Evolutionary conservation across 2,797 vertebrate genomes (phyloP), one percentile per base, ranked within the genome.

Genomic region (Petrocephalus sullivani): DNA sequence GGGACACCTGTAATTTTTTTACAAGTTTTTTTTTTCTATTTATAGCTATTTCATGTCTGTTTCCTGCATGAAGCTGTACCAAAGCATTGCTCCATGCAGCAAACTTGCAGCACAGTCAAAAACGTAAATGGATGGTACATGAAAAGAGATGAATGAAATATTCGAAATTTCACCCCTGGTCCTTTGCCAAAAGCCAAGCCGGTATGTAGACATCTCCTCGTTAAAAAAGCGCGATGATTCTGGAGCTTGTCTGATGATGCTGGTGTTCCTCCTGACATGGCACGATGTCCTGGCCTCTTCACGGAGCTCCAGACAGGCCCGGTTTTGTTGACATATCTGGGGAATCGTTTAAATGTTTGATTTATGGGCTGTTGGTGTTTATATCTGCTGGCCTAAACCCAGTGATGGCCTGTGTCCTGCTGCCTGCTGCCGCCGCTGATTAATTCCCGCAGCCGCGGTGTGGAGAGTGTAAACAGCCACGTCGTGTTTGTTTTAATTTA

Each of bases 401-500:
- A 23, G 5, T 14, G 14, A 60, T 19, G 21, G 28, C 19, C 54
- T 10, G 10, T 23, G 51, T 19, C 28, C 16, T n/a, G 28, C 23
- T 57, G 51, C 23, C 84, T 85, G 16, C 54, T 10, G 3, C 12
- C 3, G 9, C 3, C 0, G 54, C 28, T 53, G 84, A 58, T 37
- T 58, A 57, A 58, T 85, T 85, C 53, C 54, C 9, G 12, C 84
- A n/a, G 28, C 4, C 54, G 1, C 14, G 16, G 53, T 16, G 16
- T 19, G 0, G n/a, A 3, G 84, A 85, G 56, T 28, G 54, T 58
- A 58, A 85, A 85, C 84, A 85, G 53, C 21, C 14, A 5, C 1
- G 49, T 23, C 9, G 21, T 84, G 53, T 58, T 85, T 85, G 56
- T 57, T 85, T 85, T 85, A 60, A 58, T 85, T 85, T 85, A 57